These are phyloP conservation scores for Cremastinae sp. DNA, from an alignment of 2,888 invertebrate genomes.

Conservation along the genomic window DNA sequence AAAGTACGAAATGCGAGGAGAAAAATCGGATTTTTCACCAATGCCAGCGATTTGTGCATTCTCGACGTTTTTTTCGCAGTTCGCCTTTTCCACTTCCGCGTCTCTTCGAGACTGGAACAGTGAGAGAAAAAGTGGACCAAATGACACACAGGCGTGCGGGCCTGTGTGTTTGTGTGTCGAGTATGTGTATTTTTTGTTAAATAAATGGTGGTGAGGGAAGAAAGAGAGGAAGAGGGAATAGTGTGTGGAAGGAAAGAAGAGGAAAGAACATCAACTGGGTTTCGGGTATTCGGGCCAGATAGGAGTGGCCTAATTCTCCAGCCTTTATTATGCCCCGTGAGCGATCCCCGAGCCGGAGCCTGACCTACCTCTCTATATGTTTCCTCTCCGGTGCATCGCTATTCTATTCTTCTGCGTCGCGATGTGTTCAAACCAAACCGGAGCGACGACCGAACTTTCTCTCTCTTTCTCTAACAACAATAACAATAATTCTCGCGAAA, in stretches of 20 bases:
- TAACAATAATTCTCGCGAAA: constrained; percentile 19
- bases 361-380: constrained; percentile 45
- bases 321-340: constrained; percentile 43
- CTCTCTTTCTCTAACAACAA: constrained; percentile 3
- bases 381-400: constrained; percentile 43
- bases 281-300: constrained; percentile 45
- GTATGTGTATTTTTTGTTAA: background rate
- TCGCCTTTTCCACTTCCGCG: background rate
- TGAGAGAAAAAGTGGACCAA: constrained; percentile 25
- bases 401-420: constrained; percentile 36
- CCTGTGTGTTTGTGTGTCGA: background rate
- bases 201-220: background rate
- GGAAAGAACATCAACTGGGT: constrained; percentile 46
- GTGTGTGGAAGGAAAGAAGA: background rate
- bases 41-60: background rate
- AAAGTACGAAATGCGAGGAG: background rate
- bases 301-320: constrained; percentile 48
- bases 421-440: constrained; percentile 21
- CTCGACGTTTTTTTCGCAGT: background rate
- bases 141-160: background rate
- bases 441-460: constrained; percentile 21
- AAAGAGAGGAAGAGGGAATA: background rate
- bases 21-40: background rate
- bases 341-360: constrained; percentile 50
- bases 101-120: constrained; percentile 1